Percentiles rank a stretch among this genome's conserved stretches.
Evolutionary conservation across 2,113 vertebrate genomes (phyloP).

Genomic region (Rattus norvegicus): DNA sequence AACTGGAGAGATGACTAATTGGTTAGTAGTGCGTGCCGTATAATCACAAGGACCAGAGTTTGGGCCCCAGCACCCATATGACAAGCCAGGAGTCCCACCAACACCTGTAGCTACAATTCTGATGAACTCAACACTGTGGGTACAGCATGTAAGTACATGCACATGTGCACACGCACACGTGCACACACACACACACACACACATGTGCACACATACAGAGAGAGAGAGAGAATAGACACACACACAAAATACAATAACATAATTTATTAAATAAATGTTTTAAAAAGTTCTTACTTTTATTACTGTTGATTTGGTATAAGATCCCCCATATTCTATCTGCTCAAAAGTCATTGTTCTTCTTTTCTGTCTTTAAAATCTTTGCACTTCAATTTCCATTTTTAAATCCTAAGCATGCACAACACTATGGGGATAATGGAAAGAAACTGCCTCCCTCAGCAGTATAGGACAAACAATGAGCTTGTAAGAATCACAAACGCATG

Average conservation of each 20-base stretch:
- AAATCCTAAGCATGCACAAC: background rate
- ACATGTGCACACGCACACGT: no score
- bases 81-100: background rate
- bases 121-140: background rate
- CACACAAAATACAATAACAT: background rate
- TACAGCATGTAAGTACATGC: background rate
- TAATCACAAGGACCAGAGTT: no score
- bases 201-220: no score
- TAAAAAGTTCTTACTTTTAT: background rate
- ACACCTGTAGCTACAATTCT: background rate
- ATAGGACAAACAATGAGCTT: background rate
- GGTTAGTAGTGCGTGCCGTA: background rate
- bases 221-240: no score
- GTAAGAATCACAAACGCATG: background rate
- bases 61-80: no score
- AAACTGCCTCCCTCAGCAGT: background rate
- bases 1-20: background rate
- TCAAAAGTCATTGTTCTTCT: background rate
- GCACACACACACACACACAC: no score
- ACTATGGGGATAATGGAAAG: background rate
- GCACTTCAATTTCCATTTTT: background rate
- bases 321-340: background rate
- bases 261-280: background rate
- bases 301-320: background rate
- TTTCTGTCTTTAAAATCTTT: constrained; percentile 31